Percentiles rank a stretch among this genome's conserved stretches.
phyloP scores from a whole-genome alignment of 2,888 invertebrate species.

The Andrena bicolor region DNA sequence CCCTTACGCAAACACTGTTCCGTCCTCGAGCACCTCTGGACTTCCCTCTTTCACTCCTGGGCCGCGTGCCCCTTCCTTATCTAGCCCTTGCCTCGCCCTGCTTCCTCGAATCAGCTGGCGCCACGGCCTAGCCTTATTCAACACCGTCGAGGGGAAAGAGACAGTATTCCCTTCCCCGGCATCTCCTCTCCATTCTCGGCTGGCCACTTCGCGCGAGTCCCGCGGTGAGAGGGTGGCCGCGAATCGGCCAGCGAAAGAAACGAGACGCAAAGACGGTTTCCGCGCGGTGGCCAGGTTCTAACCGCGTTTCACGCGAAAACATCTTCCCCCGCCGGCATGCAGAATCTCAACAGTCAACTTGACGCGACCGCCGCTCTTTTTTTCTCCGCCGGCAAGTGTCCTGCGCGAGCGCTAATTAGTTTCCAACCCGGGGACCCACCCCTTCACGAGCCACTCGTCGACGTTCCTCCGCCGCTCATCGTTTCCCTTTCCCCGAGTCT shows the following conservation, averaged over 20 bases:
- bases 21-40: constrained; percentile 65
- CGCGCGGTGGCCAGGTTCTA: constrained; percentile 45
- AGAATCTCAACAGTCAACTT: constrained; percentile 36
- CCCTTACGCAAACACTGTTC: constrained; percentile 74
- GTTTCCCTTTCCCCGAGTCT: constrained; percentile 10
- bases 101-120: constrained; percentile 38
- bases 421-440: constrained; percentile 32
- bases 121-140: constrained; percentile 33
- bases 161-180: neutral
- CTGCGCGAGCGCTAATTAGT: constrained; percentile 66
- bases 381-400: constrained; percentile 44
- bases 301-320: constrained; percentile 44
- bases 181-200: neutral
- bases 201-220: neutral
- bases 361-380: constrained; percentile 16
- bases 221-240: constrained; percentile 2
- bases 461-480: neutral
- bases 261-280: neutral
- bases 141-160: constrained; percentile 36
- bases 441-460: constrained; percentile 28
- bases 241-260: neutral
- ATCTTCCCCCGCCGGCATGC: constrained; percentile 45
- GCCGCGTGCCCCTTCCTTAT: neutral
- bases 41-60: constrained; percentile 44
- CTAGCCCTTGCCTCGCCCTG: constrained; percentile 32